Percentiles rank a stretch among this genome's conserved stretches.
phyloP scores from a whole-genome alignment of 2,888 invertebrate genomes.

The Tenthredo scrophulariae region DNA sequence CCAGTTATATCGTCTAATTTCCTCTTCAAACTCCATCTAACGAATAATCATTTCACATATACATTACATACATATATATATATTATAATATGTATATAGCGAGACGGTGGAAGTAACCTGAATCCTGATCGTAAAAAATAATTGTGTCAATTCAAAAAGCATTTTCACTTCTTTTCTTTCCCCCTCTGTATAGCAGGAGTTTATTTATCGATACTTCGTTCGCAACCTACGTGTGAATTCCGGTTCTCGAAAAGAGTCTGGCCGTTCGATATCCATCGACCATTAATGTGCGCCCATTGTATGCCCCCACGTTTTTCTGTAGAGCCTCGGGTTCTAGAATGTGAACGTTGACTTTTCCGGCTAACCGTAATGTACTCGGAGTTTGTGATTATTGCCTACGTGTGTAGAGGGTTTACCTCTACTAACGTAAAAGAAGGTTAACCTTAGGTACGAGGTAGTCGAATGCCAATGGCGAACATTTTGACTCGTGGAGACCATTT shows the following conservation, averaged over 20 bases:
- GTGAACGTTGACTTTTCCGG: conserved; percentile 49
- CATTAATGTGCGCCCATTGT: conserved; percentile 47
- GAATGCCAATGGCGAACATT: conserved; percentile 31
- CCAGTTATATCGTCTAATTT: background rate
- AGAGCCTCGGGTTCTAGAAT: conserved; percentile 39
- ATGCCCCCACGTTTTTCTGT: conserved; percentile 30
- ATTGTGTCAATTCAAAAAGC: background rate
- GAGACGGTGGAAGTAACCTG: background rate
- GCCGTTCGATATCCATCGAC: conserved; percentile 52
- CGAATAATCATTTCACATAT: background rate
- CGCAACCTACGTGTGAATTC: conserved; percentile 35
- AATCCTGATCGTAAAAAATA: background rate
- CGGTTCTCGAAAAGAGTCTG: conserved; percentile 5
- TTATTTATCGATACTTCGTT: conserved; percentile 44
- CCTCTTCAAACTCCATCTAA: background rate
- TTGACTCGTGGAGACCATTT: background rate
- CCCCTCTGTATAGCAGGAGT: conserved; percentile 15
- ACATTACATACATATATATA: background rate
- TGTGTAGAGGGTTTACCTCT: conserved; percentile 16
- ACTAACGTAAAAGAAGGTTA: conserved; percentile 31
- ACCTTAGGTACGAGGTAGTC: conserved; percentile 33
- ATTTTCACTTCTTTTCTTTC: conserved; percentile 8
- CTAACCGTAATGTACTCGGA: conserved; percentile 45
- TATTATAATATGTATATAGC: background rate
- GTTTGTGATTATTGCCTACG: conserved; percentile 50